These are phyloP conservation scores for Andrena bucephala DNA, from an alignment of 2,888 invertebrate genomes.

Conservation along the genomic window DNA sequence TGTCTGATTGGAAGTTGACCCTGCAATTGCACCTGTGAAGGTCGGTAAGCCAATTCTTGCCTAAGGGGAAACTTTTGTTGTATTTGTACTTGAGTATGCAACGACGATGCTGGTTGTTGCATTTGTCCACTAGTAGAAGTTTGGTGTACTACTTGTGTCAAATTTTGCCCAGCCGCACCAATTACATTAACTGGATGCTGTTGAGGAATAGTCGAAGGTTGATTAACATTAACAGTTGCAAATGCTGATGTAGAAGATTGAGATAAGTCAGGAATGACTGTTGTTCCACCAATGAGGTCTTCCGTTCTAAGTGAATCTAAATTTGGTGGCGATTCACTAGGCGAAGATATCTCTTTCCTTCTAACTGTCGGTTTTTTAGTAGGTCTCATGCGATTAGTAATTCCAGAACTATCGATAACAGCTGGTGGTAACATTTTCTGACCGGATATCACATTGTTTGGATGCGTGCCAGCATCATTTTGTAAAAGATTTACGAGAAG, in stretches of 20 bases:
- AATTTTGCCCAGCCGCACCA: conserved; percentile 60
- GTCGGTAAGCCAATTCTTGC: conserved; percentile 80
- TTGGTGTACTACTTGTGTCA: conserved; percentile 68
- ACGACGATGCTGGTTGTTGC: conserved; percentile 68
- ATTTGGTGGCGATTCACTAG: conserved; percentile 81
- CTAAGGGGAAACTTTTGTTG: conserved; percentile 82
- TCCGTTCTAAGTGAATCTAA: conserved; percentile 82
- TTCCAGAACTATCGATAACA: conserved; percentile 77
- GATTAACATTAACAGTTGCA: conserved; percentile 79
- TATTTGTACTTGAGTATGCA: conserved; percentile 82
- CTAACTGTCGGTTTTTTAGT: conserved; percentile 83
- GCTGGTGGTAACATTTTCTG: conserved; percentile 83
- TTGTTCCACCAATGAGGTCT: conserved; percentile 79
- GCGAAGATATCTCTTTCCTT: conserved; percentile 81
- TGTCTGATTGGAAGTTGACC: conserved; percentile 79
- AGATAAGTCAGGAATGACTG: conserved; percentile 72
- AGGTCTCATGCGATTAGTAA: conserved; percentile 78
- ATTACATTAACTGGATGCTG: conserved; percentile 69
- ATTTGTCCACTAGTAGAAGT: conserved; percentile 65
- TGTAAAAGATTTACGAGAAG: conserved; percentile 96
- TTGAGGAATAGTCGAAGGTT: conserved; percentile 80
- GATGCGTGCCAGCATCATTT: conserved; percentile 89
- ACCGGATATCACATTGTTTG: conserved; percentile 76
- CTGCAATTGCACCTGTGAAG: conserved; percentile 74
- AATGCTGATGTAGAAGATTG: conserved; percentile 81